Evolutionary conservation across 2,797 vertebrate genomes (phyloP), one percentile per base, ranked within the genome.

Genomic region (Cyprinella venusta): DNA sequence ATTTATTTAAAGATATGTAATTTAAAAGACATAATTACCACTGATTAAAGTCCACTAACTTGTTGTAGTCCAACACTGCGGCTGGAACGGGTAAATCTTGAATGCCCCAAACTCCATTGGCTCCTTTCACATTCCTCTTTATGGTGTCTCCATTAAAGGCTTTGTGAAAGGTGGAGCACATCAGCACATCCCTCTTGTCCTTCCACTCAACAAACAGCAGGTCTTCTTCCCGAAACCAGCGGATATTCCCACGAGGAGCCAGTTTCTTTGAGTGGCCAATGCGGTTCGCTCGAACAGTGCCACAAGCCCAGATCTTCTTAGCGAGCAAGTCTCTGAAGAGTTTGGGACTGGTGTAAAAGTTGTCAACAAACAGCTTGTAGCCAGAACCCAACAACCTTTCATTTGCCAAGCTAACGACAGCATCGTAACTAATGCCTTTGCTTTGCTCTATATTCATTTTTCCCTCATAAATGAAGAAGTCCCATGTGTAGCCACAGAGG

Each of bases 331-430:
- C 75, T 4, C 10, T 64, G 68, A 88, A 88, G 19, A 94, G 88
- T 21, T 76, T 72, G 0, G 91, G 90, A 64, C 92, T 93, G 12
- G 92, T 93, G 90, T 93, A 94, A 45, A 91, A 94, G 89, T 89
- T 92, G 74, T 94, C 93, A 12, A 93, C 89, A 4, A 91, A 94
- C 33, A 94, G 88, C 45, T 91, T 91, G 80, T 94, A 94, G 4
- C 38, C 38, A 40, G 38, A 0, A 40, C 38, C 38, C 38, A 40
- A 40, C 38, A 40, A 40, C 38, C 38, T 40, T 40, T 0, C 8
- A 9, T 40, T 40, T 40, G 38, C 38, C 7, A 40, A 40, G 8
- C 1, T 40, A 8, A 40, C 9, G 38, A 40, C 38, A 0, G 38
- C 2, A 40, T 40, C 38, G 2, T 40, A 40, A 40, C 38, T 40